Base-by-base conservation (phyloP, 2,888 invertebrate genomes). In the Trichopoda pennipes region DNA sequence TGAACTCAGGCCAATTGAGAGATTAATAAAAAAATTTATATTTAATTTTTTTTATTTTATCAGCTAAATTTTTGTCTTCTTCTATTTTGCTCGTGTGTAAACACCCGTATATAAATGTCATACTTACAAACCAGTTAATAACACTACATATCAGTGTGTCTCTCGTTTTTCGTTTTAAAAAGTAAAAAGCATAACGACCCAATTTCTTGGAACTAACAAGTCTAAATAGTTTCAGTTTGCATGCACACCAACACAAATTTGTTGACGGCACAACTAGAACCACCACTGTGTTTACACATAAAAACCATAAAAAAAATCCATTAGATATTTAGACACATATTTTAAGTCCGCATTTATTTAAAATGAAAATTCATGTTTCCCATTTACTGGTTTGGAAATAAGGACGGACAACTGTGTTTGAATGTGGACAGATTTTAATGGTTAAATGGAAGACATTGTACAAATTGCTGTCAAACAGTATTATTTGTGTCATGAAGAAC, bases 241-340 rank as follows among this genome's bases (percentile, higher is more conserved):
- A 49, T 56, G 49, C 28, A 63, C 47, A 28, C 10, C 47, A 47
- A 47, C 35, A 47, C 56, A 75, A 72, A 72, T 53, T 77, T 66
- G 66, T 55, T 58, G 73, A 7, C 23, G 32, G 61, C 53, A 53
- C 78, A 78, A 80, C n/a, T 42, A 74, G 44, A 56, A 70, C 53
- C 49, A 19, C 6, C 49, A 58, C 49, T 60, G 23, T 19, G 21
- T 51, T 70, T 56, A 9, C 56, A 70, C 38, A 38, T 12, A 8
- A 35, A 35, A 1, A 69, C 32, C 1, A 8, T 7, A 35, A 1
- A 70, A 21, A 58, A 35, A 16, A 32, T 64, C 16, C 32, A 49
- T 64, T 49, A 8, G 8, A 64, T 21, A 21, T 19, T 19, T 44
- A 44, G 12, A 44, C 42, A 44, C 42, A 44, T 7, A n/a, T 3